These are phyloP conservation scores for Terebella lapidaria DNA, from an alignment of 2,888 invertebrate genomes.

Conservation along the genomic window DNA sequence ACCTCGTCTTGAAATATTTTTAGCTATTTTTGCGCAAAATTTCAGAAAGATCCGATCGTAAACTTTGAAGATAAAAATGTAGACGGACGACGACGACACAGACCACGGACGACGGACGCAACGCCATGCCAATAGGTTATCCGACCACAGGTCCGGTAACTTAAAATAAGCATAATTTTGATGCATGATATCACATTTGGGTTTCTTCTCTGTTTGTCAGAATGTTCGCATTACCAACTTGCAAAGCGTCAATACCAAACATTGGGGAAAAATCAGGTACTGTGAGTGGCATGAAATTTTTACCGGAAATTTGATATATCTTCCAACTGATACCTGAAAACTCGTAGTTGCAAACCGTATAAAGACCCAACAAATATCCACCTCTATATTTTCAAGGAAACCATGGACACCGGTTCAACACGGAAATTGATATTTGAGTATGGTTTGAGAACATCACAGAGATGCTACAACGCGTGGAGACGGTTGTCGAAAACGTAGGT, in stretches of 20 bases:
- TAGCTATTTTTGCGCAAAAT: too few species aligned
- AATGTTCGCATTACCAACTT: conserved; percentile 8
- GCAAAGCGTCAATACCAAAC: conserved; percentile 12
- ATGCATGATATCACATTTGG: background rate
- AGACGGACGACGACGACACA: too few species aligned
- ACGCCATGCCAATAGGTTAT: too few species aligned
- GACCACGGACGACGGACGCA: too few species aligned
- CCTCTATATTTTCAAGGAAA: conserved; percentile 2
- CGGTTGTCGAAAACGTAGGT: background rate
- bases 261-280: conserved; percentile 13
- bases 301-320: too few species aligned
- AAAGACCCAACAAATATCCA: too few species aligned
- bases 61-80: too few species aligned
- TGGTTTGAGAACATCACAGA: conserved; percentile 11
- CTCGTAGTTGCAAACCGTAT: too few species aligned
- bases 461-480: conserved; percentile 4
- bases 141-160: too few species aligned
- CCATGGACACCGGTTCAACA: conserved; percentile 12
- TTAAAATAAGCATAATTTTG: background rate
- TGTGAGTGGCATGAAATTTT: background rate
- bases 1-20: too few species aligned
- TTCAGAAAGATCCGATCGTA: background rate
- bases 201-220: conserved; percentile 8
- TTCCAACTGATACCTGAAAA: too few species aligned
- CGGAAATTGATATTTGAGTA: conserved; percentile 13